These are phyloP conservation scores for Haemorhous mexicanus DNA, from an alignment of 2,113 vertebrate genomes.

Conservation along the genomic window DNA sequence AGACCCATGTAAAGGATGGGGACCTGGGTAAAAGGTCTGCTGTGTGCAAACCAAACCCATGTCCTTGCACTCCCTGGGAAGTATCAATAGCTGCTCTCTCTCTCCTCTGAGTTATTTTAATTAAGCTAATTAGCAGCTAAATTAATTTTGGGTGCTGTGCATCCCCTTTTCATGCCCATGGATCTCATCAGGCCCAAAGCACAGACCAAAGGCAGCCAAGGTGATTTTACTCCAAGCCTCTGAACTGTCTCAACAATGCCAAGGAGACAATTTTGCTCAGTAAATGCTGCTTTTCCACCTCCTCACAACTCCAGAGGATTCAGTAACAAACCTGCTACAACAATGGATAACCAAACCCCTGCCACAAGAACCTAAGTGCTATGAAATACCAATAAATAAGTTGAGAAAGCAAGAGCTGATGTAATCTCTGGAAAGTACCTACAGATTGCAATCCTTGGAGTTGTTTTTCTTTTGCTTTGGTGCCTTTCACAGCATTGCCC, in stretches of 20 bases:
- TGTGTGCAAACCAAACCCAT: not conserved
- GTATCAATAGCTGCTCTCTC: not conserved
- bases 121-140: not conserved
- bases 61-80: not conserved
- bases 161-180: accelerated
- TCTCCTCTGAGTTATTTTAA: not conserved
- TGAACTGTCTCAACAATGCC: not conserved
- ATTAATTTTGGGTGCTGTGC: not conserved
- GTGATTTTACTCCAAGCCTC: not conserved
- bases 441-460: accelerated
- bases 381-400: not conserved
- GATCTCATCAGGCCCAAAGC: not conserved
- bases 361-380: not conserved
- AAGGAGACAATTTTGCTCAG: not conserved
- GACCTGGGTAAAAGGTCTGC: not conserved
- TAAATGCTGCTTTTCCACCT: not conserved
- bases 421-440: accelerated
- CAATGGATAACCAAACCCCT: accelerated
- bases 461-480: not conserved
- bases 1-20: no score
- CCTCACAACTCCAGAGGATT: not conserved
- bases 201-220: accelerated
- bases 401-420: not conserved
- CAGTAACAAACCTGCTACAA: not conserved
- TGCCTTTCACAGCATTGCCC: not conserved